phyloP scores from a whole-genome alignment of 2,888 invertebrate genomes.

The Dolichomitus sp. region DNA sequence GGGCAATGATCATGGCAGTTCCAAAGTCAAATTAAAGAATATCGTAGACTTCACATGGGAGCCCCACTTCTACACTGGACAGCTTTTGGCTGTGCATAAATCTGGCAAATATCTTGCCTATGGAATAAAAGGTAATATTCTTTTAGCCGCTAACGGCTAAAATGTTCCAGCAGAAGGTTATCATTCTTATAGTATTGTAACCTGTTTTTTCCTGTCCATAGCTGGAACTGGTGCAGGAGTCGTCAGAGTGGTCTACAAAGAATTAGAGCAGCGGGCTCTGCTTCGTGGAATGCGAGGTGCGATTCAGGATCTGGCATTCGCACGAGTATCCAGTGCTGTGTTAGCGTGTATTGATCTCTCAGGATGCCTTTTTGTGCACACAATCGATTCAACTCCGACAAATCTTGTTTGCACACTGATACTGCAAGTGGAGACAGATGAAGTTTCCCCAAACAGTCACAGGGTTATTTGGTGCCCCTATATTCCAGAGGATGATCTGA shows the following conservation, averaged over 20 bases:
- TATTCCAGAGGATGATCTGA: constrained; percentile 90
- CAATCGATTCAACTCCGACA: constrained; percentile 88
- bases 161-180: too few species aligned
- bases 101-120: constrained; percentile 96
- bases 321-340: constrained; percentile 93
- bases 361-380: constrained; percentile 94
- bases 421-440: constrained; percentile 88
- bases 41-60: constrained; percentile 98
- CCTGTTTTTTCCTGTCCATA: constrained; percentile 48
- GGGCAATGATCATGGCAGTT: constrained; percentile 93
- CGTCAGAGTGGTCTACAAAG: constrained; percentile 94
- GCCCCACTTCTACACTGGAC: constrained; percentile 94
- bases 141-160: too few species aligned
- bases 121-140: constrained; percentile 93
- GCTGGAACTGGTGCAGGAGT: constrained; percentile 88
- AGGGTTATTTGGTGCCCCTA: constrained; percentile 98
- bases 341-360: constrained; percentile 95
- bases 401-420: constrained; percentile 88
- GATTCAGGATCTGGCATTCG: constrained; percentile 97
- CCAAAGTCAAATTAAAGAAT: constrained; percentile 96
- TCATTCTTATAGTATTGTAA: background rate
- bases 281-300: constrained; percentile 95
- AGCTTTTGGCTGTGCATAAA: constrained; percentile 95
- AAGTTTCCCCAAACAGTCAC: constrained; percentile 87
- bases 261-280: constrained; percentile 91